These are phyloP conservation scores for Melanotaenia maccullochi DNA, from an alignment of 2,797 vertebrate species.

Conservation along the genomic window DNA sequence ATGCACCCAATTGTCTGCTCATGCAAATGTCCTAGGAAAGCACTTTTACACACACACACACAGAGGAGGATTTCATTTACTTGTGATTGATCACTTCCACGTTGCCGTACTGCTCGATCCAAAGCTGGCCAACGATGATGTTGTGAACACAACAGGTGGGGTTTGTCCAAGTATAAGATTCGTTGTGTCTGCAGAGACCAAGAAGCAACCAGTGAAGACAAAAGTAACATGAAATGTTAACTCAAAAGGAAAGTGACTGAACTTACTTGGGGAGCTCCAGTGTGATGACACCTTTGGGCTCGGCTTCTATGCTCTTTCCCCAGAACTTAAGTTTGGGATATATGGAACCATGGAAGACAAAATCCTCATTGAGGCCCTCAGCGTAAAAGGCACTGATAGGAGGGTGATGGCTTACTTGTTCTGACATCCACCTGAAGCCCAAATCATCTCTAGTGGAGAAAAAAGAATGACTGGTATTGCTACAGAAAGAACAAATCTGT, in stretches of 20 bases:
- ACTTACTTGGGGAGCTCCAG: conserved; percentile 96
- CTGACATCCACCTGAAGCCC: conserved; percentile 95
- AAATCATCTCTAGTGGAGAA: conserved; percentile 89
- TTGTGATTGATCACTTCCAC: conserved; percentile 97
- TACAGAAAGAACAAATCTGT: neutral
- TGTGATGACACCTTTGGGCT: conserved; percentile 95
- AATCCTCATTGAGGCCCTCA: conserved; percentile 92
- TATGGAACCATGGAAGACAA: conserved; percentile 97
- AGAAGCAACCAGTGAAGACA: neutral
- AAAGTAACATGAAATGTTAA: neutral
- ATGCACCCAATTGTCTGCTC: conserved; percentile 8
- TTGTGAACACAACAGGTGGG: conserved; percentile 98
- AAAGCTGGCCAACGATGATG: conserved; percentile 97
- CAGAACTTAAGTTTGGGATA: conserved; percentile 99
- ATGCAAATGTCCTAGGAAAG: conserved; percentile 5
- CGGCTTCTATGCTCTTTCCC: conserved; percentile 98
- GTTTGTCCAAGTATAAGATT: conserved; percentile 98
- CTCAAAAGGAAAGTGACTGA: neutral
- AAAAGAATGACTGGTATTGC: conserved; percentile 7
- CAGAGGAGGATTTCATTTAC: conserved; percentile 76
- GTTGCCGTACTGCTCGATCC: conserved; percentile 98
- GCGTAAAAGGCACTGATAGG: conserved; percentile 98
- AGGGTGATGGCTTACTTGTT: conserved; percentile 98
- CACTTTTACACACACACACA: conserved; percentile 2
- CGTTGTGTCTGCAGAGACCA: conserved; percentile 85